Percentiles rank a stretch among this genome's conserved stretches.
Conservation (phyloP, 2,797 vertebrate species). For the Sphaeramia orbicularis region DNA sequence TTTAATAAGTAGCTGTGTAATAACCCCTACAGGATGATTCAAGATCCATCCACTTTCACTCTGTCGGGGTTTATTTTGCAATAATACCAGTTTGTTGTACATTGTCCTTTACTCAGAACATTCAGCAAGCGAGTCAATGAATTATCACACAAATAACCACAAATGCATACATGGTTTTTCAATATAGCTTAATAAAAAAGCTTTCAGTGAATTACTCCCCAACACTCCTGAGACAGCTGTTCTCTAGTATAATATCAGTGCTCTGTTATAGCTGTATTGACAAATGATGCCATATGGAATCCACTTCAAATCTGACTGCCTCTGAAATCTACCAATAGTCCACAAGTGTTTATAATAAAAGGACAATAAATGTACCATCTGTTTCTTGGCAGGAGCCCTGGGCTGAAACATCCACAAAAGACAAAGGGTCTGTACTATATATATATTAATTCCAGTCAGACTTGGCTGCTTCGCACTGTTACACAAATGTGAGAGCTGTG, state of each 20-base stretch:
- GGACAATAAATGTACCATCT: conserved; percentile 46
- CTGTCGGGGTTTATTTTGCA: no score
- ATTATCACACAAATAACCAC: background rate
- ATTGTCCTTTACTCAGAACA: background rate
- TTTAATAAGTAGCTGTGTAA: no score
- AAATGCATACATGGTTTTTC: conserved; percentile 5
- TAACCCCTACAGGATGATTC: no score
- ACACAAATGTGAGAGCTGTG: conserved; percentile 18
- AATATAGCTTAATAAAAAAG: conserved; percentile 3
- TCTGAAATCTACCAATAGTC: conserved; percentile 44
- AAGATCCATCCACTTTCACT: no score
- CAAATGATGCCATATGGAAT: conserved; percentile 40
- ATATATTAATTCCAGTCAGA: conserved; percentile 38
- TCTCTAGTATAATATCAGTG: conserved; percentile 15
- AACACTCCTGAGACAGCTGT: background rate
- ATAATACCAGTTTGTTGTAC: background rate
- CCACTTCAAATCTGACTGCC: conserved; percentile 29
- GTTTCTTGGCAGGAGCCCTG: conserved; percentile 34
- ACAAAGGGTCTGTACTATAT: conserved; percentile 35
- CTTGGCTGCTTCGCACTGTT: conserved; percentile 18
- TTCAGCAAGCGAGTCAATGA: background rate
- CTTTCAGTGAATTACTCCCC: conserved; percentile 13
- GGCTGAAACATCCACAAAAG: conserved; percentile 22
- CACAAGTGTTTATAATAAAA: conserved; percentile 50
- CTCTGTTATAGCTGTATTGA: conserved; percentile 19